These are phyloP conservation scores for Erinaceus europaeus DNA, from an alignment of 2,113 vertebrate species.

Conservation along the genomic window DNA sequence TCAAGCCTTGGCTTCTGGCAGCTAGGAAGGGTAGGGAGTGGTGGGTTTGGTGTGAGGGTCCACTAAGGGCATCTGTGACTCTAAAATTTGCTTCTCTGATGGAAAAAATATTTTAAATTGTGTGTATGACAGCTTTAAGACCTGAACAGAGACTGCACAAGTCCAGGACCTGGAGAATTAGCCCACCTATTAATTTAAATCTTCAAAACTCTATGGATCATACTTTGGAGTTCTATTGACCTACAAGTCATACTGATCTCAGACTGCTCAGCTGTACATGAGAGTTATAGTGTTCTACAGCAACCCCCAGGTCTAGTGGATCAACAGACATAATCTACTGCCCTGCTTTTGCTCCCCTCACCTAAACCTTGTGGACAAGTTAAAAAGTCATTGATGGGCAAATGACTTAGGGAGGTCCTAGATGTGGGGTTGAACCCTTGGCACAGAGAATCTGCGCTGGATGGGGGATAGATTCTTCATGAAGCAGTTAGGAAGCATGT, in stretches of 20 bases:
- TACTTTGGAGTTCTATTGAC: no score
- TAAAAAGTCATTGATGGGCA: not conserved
- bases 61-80: not conserved
- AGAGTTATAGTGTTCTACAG: not conserved
- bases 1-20: not conserved
- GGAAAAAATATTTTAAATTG: not conserved
- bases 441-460: not conserved
- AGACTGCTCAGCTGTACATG: not conserved
- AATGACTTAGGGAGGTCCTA: not conserved
- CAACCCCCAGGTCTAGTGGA: not conserved
- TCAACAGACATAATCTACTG: not conserved
- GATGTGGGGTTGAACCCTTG: not conserved
- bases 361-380: not conserved
- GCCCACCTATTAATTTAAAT: no score
- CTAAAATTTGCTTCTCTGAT: not conserved
- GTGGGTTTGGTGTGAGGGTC: not conserved
- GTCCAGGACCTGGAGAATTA: not conserved
- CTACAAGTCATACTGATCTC: not conserved
- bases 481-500: rapidly evolving
- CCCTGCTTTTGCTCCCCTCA: not conserved
- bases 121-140: not conserved
- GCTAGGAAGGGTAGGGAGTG: rapidly evolving
- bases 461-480: not conserved
- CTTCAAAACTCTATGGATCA: no score
- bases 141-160: not conserved